A percentile compares a stretch with the other conserved stretches of the same genome.
Evolutionary conservation across 2,113 vertebrate genomes (phyloP).

Genomic region (Sminthopsis crassicaudata): DNA sequence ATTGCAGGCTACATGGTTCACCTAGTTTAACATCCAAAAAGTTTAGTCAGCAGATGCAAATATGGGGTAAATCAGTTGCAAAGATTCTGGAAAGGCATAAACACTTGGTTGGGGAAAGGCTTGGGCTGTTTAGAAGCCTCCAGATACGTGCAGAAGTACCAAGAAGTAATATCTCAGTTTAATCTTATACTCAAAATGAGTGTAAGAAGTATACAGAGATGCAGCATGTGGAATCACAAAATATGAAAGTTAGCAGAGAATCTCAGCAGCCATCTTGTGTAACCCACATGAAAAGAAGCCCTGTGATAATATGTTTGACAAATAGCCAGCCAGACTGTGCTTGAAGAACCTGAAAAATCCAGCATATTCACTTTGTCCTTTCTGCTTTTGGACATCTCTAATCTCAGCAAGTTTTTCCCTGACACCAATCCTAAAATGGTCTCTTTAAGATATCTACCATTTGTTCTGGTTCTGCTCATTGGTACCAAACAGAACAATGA

Average conservation of each 20-base stretch:
- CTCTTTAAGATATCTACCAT: neutral
- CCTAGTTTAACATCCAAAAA: neutral
- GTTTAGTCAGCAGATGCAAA: neutral
- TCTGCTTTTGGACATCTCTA: neutral
- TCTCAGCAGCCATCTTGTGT: neutral
- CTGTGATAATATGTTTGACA: neutral
- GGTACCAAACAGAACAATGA: neutral
- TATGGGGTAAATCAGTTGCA: neutral
- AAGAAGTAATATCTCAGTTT: neutral
- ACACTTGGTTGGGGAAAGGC: neutral
- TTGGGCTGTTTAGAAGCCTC: neutral
- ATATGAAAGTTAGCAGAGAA: neutral
- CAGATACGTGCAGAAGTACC: neutral
- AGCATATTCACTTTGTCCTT: neutral
- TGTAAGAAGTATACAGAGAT: neutral
- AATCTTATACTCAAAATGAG: neutral
- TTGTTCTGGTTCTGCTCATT: neutral
- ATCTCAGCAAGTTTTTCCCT: neutral
- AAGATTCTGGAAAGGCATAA: neutral
- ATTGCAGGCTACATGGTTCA: neutral
- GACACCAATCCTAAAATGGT: neutral
- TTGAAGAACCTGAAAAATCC: neutral
- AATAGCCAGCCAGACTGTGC: neutral
- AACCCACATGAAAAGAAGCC: neutral
- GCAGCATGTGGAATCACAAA: neutral